phyloP scores from a whole-genome alignment of 2,888 invertebrate species.

The Pollenia angustigena region DNA sequence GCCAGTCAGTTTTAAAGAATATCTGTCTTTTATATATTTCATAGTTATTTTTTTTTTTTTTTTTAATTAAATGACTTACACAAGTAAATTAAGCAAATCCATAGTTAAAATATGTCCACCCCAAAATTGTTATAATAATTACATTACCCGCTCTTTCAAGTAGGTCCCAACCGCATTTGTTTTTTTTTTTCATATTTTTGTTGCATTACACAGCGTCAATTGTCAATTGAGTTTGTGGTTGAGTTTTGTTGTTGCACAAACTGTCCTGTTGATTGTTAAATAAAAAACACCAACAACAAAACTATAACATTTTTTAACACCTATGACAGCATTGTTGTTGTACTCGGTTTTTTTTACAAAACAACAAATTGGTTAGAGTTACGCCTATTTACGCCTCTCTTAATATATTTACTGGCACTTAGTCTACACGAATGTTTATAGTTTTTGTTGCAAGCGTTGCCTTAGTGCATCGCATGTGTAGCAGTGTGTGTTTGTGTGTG shows the following conservation, averaged over 20 bases:
- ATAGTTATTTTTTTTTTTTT: background rate
- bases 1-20: too few relatives aligned
- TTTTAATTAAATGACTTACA: background rate
- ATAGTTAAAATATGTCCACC: conserved; percentile 10
- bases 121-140: conserved; percentile 63
- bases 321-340: conserved; percentile 37
- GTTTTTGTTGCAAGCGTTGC: conserved; percentile 54
- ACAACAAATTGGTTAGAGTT: conserved; percentile 70
- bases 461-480: conserved; percentile 17
- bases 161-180: conserved; percentile 10
- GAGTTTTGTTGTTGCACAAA: conserved; percentile 66
- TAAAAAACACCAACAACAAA: conserved; percentile 61
- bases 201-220: conserved; percentile 75
- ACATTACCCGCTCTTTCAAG: conserved; percentile 59
- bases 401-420: conserved; percentile 7
- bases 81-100: background rate
- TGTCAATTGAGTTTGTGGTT: conserved; percentile 83
- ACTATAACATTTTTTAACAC: conserved; percentile 66
- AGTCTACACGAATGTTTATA: conserved; percentile 7
- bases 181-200: conserved; percentile 17
- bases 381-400: conserved; percentile 68
- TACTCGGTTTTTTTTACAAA: conserved; percentile 31
- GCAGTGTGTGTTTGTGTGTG: conserved; percentile 28
- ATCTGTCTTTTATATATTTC: too few relatives aligned
- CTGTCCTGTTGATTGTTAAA: conserved; percentile 68